Conservation (phyloP, 2,888 invertebrate genomes). For the Philonicus albiceps region DNA sequence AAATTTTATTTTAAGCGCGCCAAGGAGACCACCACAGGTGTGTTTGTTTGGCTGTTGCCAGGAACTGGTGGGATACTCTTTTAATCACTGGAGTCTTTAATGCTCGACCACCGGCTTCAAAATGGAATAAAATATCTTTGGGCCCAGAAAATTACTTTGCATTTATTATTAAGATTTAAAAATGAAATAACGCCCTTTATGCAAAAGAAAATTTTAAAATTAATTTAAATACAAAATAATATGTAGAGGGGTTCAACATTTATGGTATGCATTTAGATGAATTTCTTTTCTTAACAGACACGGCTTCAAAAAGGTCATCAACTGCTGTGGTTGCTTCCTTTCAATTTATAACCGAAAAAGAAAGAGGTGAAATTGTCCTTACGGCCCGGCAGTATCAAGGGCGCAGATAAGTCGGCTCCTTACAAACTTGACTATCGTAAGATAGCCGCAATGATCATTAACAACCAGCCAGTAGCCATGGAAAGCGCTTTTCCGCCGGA, state of each 20-base stretch:
- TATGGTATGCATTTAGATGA: too few relatives aligned
- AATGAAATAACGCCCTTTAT: too few relatives aligned
- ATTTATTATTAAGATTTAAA: too few relatives aligned
- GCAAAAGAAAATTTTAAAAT: too few relatives aligned
- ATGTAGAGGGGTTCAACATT: too few relatives aligned
- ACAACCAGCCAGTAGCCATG: neutral
- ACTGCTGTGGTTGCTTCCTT: neutral
- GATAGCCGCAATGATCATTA: conserved; percentile 38
- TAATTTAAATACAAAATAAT: too few relatives aligned
- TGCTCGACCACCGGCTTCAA: neutral
- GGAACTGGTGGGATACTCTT: neutral
- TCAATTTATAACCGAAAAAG: neutral
- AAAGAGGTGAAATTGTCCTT: neutral
- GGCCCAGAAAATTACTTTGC: too few relatives aligned
- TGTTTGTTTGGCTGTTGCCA: neutral
- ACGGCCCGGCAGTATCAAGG: conserved; percentile 9
- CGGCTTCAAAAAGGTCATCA: neutral
- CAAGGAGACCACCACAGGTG: conserved; percentile 15
- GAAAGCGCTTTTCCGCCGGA: conserved; percentile 16
- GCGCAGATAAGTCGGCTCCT: conserved; percentile 18
- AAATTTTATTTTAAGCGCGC: conserved; percentile 37
- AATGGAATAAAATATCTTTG: neutral
- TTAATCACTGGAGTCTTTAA: neutral
- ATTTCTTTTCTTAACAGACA: neutral
- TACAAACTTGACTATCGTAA: neutral